Evolutionary conservation across 2,113 vertebrate species (phyloP).

Genomic region (Crotalus helleri): DNA sequence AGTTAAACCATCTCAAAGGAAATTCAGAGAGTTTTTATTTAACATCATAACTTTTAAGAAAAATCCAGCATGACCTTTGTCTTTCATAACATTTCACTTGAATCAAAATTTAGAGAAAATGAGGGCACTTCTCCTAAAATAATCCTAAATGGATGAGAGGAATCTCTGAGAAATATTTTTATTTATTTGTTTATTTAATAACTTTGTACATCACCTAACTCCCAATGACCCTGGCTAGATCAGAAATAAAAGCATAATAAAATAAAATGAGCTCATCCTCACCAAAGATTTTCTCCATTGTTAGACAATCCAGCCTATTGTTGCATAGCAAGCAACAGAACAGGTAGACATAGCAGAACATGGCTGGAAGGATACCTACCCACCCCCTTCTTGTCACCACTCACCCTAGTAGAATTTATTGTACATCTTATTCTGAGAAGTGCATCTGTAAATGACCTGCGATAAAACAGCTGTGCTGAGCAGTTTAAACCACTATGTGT

Average conservation of each 20-base stretch:
- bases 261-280: neutral
- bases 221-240: neutral
- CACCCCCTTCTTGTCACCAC: neutral
- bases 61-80: too few species aligned
- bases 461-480: neutral
- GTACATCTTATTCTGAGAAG: neutral
- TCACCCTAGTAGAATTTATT: neutral
- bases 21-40: neutral
- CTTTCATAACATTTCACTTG: neutral
- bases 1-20: neutral
- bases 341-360: neutral
- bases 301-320: too few species aligned
- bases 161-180: neutral
- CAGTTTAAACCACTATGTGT: neutral
- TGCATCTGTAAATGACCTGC: constrained; percentile 6
- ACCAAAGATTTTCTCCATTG: neutral
- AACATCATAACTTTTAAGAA: neutral
- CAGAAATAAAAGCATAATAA: neutral
- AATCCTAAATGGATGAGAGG: neutral
- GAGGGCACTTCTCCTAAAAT: neutral
- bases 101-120: neutral
- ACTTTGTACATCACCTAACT: neutral
- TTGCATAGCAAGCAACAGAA: neutral
- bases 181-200: neutral
- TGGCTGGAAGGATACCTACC: neutral